Base-by-base conservation (phyloP, 2,797 vertebrate species). In the Spinus pinus region DNA sequence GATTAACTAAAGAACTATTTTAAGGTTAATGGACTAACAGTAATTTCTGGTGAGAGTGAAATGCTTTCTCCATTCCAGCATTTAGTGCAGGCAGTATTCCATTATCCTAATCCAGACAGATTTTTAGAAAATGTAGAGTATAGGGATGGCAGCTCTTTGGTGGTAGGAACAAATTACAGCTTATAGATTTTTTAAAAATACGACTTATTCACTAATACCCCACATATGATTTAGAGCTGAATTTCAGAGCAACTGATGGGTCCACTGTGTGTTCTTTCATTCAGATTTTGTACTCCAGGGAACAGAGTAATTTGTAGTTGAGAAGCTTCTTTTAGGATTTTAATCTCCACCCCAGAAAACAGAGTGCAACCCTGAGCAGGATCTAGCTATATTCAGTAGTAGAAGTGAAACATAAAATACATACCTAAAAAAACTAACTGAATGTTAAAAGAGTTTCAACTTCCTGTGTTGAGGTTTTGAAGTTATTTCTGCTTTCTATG, bases 281-380 rank as follows among this genome's bases (percentile, higher is more conserved):
- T 57, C 30, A 85, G 67, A 75, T 53, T 75, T 28, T 67, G 54
- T 86, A 82, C 65, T 90, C 73, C 65, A 72, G 78, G 67, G 91
- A 94, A 75, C 35, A 31, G 56, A 22, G 30, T 96, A 94, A 95
- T 90, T 95, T 89, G 79, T 82, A 96, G 90, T 69, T 95, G 74
- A 72, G 69, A 90, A 91, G 58, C 56, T 96, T 81, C 95, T 95
- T 96, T 92, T 51, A 93, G 89, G 57, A 81, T 91, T 94, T 96
- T 51, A 30, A 44, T 86, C 71, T 92, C 94, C 93, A 91, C 84
- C 90, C 80, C 39, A 85, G 35, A 71, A 89, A 87, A 82, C 10
- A 71, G 53, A 81, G 60, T 35, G 65, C 42, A 87, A 72, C 25
- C 35, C 75, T 60, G 16, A 94, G 53, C 28, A 73, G 41, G 49